These are phyloP conservation scores for Yponomeuta malinellus DNA, from an alignment of 2,888 invertebrate species.

Conservation along the genomic window DNA sequence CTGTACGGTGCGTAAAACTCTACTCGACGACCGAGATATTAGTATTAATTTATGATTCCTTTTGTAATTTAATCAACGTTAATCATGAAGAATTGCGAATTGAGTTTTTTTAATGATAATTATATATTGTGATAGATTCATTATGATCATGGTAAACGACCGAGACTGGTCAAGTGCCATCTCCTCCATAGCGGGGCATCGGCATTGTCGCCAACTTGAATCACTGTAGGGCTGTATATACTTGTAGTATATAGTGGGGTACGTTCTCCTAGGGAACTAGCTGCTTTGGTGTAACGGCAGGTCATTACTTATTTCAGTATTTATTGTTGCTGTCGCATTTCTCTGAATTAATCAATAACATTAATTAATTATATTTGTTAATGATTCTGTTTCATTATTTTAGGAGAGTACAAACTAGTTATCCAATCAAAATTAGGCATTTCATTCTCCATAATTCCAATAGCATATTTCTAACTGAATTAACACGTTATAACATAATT, in stretches of 20 bases:
- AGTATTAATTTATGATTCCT: not conserved
- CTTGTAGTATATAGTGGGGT: not conserved
- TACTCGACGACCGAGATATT: not conserved
- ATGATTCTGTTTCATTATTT: slow-evolving; percentile 61
- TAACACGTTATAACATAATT: slow-evolving; percentile 20
- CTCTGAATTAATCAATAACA: not conserved
- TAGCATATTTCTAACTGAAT: slow-evolving; percentile 33
- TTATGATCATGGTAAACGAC: not conserved
- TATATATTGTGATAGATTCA: slow-evolving; percentile 1
- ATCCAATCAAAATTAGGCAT: slow-evolving; percentile 37
- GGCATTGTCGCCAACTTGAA: not conserved
- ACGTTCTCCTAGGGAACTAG: slow-evolving; percentile 3
- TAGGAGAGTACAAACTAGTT: slow-evolving; percentile 71
- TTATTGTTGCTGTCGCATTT: slow-evolving; percentile 14
- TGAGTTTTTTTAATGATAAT: not conserved
- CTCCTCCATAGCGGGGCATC: not conserved
- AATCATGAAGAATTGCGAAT: slow-evolving; percentile 2
- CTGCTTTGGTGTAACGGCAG: slow-evolving; percentile 7
- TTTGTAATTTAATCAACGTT: not conserved
- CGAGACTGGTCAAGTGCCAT: not conserved
- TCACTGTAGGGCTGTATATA: slow-evolving; percentile 11
- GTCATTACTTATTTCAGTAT: slow-evolving; percentile 6
- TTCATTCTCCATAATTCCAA: slow-evolving; percentile 20
- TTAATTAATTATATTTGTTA: slow-evolving; percentile 32
- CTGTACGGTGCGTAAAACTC: not conserved